Conservation (phyloP, 1,140 invertebrate genomes). For the Drosophila lacteicornis region DNA sequence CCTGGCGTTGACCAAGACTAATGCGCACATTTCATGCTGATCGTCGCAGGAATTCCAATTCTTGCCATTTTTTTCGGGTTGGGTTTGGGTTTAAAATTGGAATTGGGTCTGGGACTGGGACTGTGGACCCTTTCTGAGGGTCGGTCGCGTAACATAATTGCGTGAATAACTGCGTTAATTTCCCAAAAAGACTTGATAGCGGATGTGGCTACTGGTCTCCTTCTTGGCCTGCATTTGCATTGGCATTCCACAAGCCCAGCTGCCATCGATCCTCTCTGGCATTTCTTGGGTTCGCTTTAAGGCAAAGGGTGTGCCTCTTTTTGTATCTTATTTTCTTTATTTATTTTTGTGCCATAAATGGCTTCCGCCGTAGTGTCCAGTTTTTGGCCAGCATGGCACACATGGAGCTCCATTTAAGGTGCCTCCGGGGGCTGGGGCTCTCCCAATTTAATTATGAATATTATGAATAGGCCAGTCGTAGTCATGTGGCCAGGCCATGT, state of each 20-base stretch:
- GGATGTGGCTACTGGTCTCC: constrained; percentile 75
- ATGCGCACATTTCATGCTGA: constrained; percentile 63
- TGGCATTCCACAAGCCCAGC: constrained; percentile 35
- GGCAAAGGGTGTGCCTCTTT: constrained; percentile 53
- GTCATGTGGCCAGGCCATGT: constrained; percentile 36
- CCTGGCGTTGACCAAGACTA: constrained; percentile 56
- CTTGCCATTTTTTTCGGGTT: neutral
- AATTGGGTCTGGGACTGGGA: neutral
- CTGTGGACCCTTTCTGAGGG: constrained; percentile 28
- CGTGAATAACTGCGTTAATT: constrained; percentile 82
- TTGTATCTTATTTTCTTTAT: constrained; percentile 18
- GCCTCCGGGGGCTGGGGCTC: constrained; percentile 30
- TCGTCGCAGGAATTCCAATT: constrained; percentile 55
- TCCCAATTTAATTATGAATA: constrained; percentile 40
- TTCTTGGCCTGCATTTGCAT: constrained; percentile 25
- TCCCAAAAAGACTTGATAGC: constrained; percentile 72
- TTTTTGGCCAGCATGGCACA: constrained; percentile 51
- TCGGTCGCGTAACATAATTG: constrained; percentile 52
- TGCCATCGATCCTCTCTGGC: constrained; percentile 41
- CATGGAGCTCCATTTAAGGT: constrained; percentile 66
- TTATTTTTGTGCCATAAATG: constrained; percentile 50
- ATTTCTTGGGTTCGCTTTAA: constrained; percentile 41
- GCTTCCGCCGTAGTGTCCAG: constrained; percentile 41
- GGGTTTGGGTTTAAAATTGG: constrained; percentile 1
- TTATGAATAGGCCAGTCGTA: constrained; percentile 60